Evolutionary conservation across 2,113 vertebrate species (phyloP).

Genomic region (Potamarius usumacintae): DNA sequence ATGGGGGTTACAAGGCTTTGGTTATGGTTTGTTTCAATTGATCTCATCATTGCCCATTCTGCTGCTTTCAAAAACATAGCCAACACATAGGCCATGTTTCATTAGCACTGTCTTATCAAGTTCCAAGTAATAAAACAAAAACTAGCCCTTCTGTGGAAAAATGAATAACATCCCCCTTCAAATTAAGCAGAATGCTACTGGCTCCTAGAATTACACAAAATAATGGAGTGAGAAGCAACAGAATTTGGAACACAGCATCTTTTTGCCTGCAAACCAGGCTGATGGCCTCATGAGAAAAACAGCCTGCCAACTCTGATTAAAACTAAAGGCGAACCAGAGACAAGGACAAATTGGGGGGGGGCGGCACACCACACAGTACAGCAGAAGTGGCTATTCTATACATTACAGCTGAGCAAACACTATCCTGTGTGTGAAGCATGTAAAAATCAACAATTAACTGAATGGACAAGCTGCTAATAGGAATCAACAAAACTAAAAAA

Average conservation of each 20-base stretch:
- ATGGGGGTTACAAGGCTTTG: background rate
- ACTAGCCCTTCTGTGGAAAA: background rate
- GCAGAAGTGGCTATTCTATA: background rate
- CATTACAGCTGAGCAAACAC: background rate
- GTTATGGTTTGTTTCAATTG: background rate
- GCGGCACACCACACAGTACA: too few relatives aligned
- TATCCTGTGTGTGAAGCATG: background rate
- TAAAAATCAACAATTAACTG: background rate
- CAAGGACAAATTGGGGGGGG: background rate
- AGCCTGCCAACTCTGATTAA: conserved; percentile 26
- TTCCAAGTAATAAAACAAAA: background rate
- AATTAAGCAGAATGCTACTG: background rate
- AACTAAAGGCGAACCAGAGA: background rate
- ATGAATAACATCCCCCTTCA: background rate
- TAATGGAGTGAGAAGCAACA: background rate
- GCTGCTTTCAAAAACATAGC: background rate
- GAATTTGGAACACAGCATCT: background rate
- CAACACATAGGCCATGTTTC: background rate
- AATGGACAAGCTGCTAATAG: background rate
- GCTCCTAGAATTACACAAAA: background rate
- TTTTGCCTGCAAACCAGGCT: background rate
- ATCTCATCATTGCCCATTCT: background rate
- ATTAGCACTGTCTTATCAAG: background rate
- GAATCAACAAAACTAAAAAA: background rate
- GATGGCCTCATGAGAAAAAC: background rate